Base-by-base conservation (phyloP, 2,888 invertebrate species). In the Macaria notata region DNA sequence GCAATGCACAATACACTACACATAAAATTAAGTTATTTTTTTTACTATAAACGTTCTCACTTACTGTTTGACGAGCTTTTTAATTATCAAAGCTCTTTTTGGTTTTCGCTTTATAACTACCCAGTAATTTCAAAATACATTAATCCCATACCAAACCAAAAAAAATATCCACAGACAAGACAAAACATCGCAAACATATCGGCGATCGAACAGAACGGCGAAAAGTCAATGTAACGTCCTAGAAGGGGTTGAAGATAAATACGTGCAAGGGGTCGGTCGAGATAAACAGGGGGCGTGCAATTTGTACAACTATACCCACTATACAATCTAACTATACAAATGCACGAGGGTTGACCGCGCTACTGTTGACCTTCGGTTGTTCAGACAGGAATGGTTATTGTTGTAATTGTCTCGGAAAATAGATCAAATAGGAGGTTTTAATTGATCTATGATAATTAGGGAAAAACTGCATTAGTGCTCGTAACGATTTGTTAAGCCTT, bases 231-330 rank as follows among this genome's bases (percentile, higher is more conserved):
- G 77, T 79, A 78, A 82, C 78, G 83, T 79, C 81, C 69, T 60
- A 72, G 80, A 85, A 88, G 85, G 88, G 59, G 88, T 88, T 88
- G 85, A 73, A 84, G 86, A 88, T 85, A 88, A 87, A 88, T 83
- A 85, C 82, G 77, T 71, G 74, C 75, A 75, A 80, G 84, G 87
- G 86, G 81, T 75, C 73, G 81, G 75, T 79, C 75, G 73, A 85
- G 87, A 85, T 87, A 88, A 88, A 90, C 88, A 90, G 83, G 79
- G 86, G 86, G 81, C 74, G 85, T 79, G 81, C 89, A 88, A 90
- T 91, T 90, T 90, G 90, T 90, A 84, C 79, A 73, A 75, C 83
- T 79, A 19, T 19, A 19, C 19, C 19, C 19, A 19, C 19, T 19
- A 19, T 19, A 19, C 19, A 19, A 19, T 19, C 19, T 19, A 19